Percentiles rank a stretch among this genome's conserved stretches.
Conservation (phyloP, 2,797 vertebrate genomes). For the Periparus ater region DNA sequence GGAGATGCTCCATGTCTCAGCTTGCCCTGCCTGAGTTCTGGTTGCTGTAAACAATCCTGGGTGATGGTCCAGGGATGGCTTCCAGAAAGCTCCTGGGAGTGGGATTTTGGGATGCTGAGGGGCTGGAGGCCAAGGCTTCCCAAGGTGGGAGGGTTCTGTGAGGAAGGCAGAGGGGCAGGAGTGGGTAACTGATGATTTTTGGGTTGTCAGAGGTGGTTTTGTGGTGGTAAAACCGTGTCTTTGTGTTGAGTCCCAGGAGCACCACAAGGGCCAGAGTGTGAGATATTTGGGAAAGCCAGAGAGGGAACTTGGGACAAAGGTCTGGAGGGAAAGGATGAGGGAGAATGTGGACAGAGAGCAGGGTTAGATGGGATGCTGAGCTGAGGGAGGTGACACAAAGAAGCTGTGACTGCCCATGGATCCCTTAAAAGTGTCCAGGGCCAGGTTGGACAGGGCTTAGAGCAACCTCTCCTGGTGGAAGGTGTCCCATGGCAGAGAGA, state of each 20-base stretch:
- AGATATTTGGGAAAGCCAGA: neutral
- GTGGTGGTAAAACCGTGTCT: neutral
- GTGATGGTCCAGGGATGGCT: neutral
- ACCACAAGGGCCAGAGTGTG: neutral
- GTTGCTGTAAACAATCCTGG: neutral
- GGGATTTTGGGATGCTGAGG: neutral
- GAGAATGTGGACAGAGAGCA: too few relatives aligned
- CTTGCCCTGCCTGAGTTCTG: neutral
- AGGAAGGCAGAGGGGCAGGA: fast-evolving
- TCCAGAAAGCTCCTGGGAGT: neutral
- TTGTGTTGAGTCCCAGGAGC: neutral
- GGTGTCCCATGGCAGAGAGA: fast-evolving
- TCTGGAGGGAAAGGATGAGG: neutral
- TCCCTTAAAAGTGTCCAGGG: neutral
- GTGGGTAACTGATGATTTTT: neutral
- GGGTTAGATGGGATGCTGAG: neutral
- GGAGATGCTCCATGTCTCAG: neutral
- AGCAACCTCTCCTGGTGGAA: fast-evolving
- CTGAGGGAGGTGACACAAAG: neutral
- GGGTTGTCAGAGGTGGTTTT: neutral
- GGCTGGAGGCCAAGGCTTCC: neutral
- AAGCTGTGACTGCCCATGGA: neutral
- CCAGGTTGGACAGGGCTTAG: fast-evolving
- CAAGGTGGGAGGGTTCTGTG: neutral
- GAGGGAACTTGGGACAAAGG: neutral